phyloP scores from a whole-genome alignment of 2,797 vertebrate species.

The Platyrinchus mystaceus region DNA sequence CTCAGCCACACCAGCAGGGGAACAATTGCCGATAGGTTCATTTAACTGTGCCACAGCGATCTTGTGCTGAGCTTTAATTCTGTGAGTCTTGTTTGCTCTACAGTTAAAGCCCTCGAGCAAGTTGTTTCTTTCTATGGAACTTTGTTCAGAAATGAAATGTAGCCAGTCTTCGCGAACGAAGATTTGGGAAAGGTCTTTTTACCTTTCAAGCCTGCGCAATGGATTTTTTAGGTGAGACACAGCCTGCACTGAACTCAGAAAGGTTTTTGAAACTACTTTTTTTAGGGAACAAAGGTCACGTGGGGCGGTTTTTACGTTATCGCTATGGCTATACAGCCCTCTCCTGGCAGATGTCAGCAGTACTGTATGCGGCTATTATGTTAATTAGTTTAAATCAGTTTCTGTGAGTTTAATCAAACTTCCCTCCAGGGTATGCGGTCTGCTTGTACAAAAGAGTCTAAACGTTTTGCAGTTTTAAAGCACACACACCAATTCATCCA shows the following conservation, averaged over 20 bases:
- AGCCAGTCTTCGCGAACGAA: too few relatives aligned
- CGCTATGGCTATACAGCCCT: background rate
- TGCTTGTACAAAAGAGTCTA: background rate
- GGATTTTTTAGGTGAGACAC: too few relatives aligned
- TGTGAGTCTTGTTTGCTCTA: background rate
- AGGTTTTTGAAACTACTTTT: background rate
- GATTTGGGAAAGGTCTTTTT: too few relatives aligned
- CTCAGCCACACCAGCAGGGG: too few relatives aligned
- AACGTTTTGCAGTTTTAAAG: background rate
- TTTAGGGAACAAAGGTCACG: background rate
- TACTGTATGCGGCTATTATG: background rate
- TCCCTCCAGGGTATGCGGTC: background rate
- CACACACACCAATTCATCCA: background rate
- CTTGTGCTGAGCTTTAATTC: background rate
- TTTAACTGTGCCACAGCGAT: background rate
- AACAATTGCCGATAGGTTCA: fast-evolving
- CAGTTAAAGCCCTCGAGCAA: background rate
- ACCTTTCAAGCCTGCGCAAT: too few relatives aligned
- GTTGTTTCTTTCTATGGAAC: background rate
- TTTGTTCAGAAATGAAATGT: background rate
- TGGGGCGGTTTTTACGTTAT: background rate
- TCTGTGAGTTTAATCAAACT: background rate
- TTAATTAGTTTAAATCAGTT: background rate
- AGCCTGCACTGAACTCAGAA: too few relatives aligned
- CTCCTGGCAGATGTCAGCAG: background rate